Evolutionary conservation across 2,113 vertebrate species (phyloP).

Genomic region (Arenaria interpres): DNA sequence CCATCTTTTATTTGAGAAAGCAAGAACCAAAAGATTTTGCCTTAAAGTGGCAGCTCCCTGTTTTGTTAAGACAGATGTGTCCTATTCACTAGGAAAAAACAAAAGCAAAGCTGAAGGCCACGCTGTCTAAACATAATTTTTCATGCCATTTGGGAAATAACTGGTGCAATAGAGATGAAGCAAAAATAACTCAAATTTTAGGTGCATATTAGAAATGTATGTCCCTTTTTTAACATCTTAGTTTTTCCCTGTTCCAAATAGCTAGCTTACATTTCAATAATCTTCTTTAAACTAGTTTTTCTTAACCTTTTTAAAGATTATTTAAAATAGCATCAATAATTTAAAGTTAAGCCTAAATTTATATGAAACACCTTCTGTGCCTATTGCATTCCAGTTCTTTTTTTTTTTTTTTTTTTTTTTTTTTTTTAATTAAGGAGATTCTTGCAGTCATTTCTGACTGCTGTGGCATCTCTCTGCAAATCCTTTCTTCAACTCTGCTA

Average conservation of each 20-base stretch:
- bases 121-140: background rate
- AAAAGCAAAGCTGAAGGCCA: background rate
- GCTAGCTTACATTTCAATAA: conserved; percentile 40
- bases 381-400: background rate
- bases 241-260: background rate
- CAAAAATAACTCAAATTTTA: background rate
- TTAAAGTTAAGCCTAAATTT: conserved; percentile 63
- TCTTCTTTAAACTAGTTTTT: conserved; percentile 60
- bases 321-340: conserved; percentile 64
- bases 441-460: conserved; percentile 68
- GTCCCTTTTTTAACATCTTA: background rate
- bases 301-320: conserved; percentile 47
- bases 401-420: conserved; percentile 29
- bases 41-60: background rate
- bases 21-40: conserved; percentile 2
- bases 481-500: conserved; percentile 50
- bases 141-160: background rate
- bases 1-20: background rate
- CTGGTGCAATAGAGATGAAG: background rate
- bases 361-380: conserved; percentile 39
- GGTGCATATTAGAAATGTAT: background rate
- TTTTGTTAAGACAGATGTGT: background rate
- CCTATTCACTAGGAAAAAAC: background rate
- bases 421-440: conserved; percentile 67
- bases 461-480: conserved; percentile 63